Evolutionary conservation across 2,113 vertebrate genomes (phyloP).

Genomic region (Proterorhinus semilunaris): DNA sequence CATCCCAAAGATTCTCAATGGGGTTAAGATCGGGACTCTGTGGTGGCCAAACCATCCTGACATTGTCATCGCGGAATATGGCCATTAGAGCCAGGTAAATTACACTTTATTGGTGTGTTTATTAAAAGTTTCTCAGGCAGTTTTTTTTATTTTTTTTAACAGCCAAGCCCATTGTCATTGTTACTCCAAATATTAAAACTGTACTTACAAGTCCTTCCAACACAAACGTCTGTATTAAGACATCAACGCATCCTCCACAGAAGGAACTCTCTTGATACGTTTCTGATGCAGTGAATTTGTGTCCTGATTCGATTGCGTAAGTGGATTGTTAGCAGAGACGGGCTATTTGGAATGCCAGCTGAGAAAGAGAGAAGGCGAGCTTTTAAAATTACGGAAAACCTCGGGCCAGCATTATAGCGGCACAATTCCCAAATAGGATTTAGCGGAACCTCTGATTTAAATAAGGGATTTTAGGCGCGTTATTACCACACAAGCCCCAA

Average conservation of each 20-base stretch:
- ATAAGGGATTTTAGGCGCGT: conserved; percentile 2
- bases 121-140: no score
- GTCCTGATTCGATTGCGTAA: not conserved
- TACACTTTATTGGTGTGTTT: no score
- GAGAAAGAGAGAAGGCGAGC: not conserved
- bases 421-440: conserved; percentile 11
- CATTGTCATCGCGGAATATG: no score
- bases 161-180: no score
- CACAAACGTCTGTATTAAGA: no score
- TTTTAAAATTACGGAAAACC: not conserved
- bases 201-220: no score
- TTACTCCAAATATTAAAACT: no score
- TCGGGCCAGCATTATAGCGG: not conserved
- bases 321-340: not conserved
- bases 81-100: no score
- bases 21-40: no score
- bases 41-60: no score
- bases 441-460: conserved; percentile 7
- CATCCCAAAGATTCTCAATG: no score
- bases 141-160: no score
- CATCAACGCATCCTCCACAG: not conserved
- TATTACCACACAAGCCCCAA: conserved; percentile 7
- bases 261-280: not conserved
- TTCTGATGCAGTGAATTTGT: not conserved
- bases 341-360: not conserved